Conservation (phyloP, 2,797 vertebrate genomes). For the Acipenser transmontanus region DNA sequence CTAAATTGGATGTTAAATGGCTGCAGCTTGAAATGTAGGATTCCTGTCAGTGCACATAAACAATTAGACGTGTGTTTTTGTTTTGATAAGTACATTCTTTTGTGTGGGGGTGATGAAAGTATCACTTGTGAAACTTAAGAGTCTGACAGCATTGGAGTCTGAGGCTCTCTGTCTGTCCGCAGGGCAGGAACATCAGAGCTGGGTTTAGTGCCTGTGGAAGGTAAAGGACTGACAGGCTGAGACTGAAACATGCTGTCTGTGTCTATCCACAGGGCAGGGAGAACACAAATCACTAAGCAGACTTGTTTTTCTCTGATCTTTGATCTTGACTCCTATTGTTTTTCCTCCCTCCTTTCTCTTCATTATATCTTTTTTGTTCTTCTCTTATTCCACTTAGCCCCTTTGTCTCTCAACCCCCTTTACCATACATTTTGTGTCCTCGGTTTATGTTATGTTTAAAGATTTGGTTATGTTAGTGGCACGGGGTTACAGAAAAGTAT, state of each 20-base stretch:
- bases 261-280: not conserved
- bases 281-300: not conserved
- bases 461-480: no score
- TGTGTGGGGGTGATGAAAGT: slow-evolving; percentile 1
- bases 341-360: no score
- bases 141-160: not conserved
- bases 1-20: slow-evolving; percentile 8
- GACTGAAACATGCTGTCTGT: no score
- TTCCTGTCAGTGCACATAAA: slow-evolving; percentile 6
- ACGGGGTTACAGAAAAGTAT: no score
- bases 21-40: slow-evolving; percentile 1
- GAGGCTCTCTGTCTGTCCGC: no score
- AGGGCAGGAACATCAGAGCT: not conserved
- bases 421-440: no score
- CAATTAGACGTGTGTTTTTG: slow-evolving; percentile 5
- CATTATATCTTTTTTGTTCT: no score
- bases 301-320: not conserved
- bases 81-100: slow-evolving; percentile 5
- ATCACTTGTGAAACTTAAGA: not conserved
- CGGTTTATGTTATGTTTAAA: no score
- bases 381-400: no score
- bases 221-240: not conserved
- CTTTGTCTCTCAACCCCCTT: no score
- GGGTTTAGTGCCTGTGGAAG: no score
- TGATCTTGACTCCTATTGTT: not conserved